Evolutionary conservation across 2,797 vertebrate genomes (phyloP).

Genomic region (Aselliscus stoliczkanus): DNA sequence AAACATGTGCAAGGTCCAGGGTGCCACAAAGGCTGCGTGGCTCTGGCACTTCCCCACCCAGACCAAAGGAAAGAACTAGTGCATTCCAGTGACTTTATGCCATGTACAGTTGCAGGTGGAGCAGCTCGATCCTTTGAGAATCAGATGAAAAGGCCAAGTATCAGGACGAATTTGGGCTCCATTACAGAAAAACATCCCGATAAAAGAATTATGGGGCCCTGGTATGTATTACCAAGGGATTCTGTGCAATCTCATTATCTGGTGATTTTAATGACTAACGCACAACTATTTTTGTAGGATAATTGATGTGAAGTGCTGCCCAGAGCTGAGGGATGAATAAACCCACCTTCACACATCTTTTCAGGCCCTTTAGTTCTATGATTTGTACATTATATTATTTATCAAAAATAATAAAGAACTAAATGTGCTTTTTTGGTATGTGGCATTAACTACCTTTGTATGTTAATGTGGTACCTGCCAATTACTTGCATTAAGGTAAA

Average conservation of each 20-base stretch:
- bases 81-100: background rate
- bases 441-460: constrained; percentile 68
- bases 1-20: background rate
- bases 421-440: constrained; percentile 60
- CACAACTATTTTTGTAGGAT: constrained; percentile 54
- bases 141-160: constrained; percentile 36
- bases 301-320: constrained; percentile 67
- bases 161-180: constrained; percentile 40
- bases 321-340: constrained; percentile 63
- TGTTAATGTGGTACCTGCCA: constrained; percentile 70
- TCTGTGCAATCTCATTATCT: constrained; percentile 68
- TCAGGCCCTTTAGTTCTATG: constrained; percentile 50
- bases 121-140: constrained; percentile 19
- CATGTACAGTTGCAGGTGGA: background rate
- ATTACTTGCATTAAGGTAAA: constrained; percentile 74
- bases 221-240: constrained; percentile 37
- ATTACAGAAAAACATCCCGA: constrained; percentile 27
- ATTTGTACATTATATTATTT: constrained; percentile 71
- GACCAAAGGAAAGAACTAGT: background rate
- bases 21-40: background rate
- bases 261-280: constrained; percentile 68
- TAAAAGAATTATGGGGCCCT: background rate
- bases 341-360: constrained; percentile 58
- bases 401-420: constrained; percentile 70
- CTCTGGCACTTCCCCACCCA: background rate